Evolutionary conservation across 2,113 vertebrate species (phyloP), one percentile per base, ranked within the genome.

Genomic region (Petrocephalus zakoni): DNA sequence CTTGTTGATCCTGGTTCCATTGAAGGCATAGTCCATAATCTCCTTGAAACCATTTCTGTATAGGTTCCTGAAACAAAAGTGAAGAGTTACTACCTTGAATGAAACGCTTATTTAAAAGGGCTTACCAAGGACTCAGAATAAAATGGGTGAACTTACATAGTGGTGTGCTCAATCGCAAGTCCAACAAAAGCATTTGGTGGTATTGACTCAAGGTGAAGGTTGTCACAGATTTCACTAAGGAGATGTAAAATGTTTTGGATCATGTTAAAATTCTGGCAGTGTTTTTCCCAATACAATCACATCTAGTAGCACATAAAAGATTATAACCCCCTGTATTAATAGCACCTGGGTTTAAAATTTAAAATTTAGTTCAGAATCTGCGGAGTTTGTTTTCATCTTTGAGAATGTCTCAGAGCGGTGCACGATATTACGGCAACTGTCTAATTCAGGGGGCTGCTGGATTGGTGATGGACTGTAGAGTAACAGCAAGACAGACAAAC

Each of bases 1-100:
- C 90, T 96, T 95, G 93, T 96, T 95, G 90, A 97, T 95, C 56
- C 95, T 96, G 29, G 97, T 98, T 88, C 96, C 95, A 0, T 97
- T 98, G 94, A 98, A 97, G 49, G 96, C 97, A 10, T 97, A 93
- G 88, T 95, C 95, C 51, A 97, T 95, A 92, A 98, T 96, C 93
- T 97, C 96, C 95, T 95, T 94, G 93, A 98, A 96, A 92, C 97
- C 97, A 42, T 97, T 98, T 95, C 96, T 96, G 90, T 96, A 97
- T 37, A 97, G 90, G 92, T 97, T 97, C 90, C 96, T 98, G 88
- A 85, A 91, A 92, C 37, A 29, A 86, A 86, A 86, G 25, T 34
- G 25, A 9, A 86, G 11, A 37, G n/a, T 86, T 29, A 34, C 51
- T 49, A 56, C 19, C 49, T 21, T 51, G 46, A 52, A 84, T 46